These are phyloP conservation scores for Crenuchus spilurus DNA, from an alignment of 2,797 vertebrate species.

Conservation along the genomic window DNA sequence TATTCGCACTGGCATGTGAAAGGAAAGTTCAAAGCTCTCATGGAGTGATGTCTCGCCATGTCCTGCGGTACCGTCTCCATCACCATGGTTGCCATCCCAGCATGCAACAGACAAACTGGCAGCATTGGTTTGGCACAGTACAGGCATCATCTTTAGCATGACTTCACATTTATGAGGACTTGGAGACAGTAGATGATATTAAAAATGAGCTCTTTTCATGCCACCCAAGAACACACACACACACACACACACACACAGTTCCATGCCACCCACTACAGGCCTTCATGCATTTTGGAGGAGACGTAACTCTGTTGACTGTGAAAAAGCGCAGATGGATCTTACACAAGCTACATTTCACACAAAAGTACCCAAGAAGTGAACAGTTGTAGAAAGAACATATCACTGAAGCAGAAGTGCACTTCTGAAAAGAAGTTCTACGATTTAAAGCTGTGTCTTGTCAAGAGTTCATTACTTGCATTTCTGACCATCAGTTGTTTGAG, in stretches of 20 bases:
- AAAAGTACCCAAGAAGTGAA: constrained; percentile 38
- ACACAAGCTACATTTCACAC: constrained; percentile 45
- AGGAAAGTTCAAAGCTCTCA: constrained; percentile 16
- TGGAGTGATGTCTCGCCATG: constrained; percentile 17
- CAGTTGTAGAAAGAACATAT: constrained; percentile 8
- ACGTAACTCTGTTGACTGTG: constrained; percentile 37
- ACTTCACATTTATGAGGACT: background rate
- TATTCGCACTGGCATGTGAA: background rate
- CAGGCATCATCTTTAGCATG: constrained; percentile 2
- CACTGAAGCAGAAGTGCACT: background rate
- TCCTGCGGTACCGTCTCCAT: constrained; percentile 5
- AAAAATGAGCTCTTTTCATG: background rate
- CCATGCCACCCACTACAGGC: constrained; percentile 36
- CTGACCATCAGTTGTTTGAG: too few species aligned
- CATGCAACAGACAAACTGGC: constrained; percentile 5
- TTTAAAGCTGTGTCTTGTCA: background rate
- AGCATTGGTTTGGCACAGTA: background rate
- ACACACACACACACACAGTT: constrained; percentile 6
- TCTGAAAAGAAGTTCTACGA: background rate
- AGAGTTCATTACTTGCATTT: too few species aligned
- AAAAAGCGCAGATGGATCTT: constrained; percentile 54
- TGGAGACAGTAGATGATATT: constrained; percentile 2
- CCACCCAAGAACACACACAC: background rate
- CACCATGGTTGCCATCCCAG: constrained; percentile 12
- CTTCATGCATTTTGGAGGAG: constrained; percentile 34